Evolutionary conservation across 2,888 invertebrate species (phyloP).

Genomic region (Eristalinus sepulchralis): DNA sequence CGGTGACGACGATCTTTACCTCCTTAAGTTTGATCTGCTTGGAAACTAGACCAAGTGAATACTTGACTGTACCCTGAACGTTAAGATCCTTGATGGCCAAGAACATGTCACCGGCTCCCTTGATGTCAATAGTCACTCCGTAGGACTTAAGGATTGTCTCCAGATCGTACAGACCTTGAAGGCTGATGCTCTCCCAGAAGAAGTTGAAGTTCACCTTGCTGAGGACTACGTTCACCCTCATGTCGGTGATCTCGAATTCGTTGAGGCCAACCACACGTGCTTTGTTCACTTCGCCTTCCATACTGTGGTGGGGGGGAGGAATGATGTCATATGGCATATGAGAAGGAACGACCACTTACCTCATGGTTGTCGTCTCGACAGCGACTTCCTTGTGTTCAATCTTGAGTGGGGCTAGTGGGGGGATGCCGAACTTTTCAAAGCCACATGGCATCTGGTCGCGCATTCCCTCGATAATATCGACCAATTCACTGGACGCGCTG

Average conservation of each 20-base stretch:
- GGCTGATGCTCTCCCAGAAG: conserved; percentile 63
- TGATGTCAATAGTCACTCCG: conserved; percentile 77
- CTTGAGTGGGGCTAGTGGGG: conserved; percentile 77
- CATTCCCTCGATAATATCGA: conserved; percentile 72
- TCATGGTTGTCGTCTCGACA: conserved; percentile 68
- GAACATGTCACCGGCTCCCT: conserved; percentile 76
- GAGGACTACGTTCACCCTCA: conserved; percentile 76
- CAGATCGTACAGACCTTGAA: conserved; percentile 76
- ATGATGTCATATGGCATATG: background rate
- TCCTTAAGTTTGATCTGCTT: conserved; percentile 76
- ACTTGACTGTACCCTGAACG: conserved; percentile 75
- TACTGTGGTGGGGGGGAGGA: conserved; percentile 45
- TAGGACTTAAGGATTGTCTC: conserved; percentile 74
- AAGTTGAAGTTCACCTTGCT: conserved; percentile 76
- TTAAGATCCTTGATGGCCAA: conserved; percentile 75
- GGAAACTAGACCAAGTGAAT: conserved; percentile 74
- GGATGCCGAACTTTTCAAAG: conserved; percentile 75
- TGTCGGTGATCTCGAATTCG: conserved; percentile 75
- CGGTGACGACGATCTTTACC: conserved; percentile 71
- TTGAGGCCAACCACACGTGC: conserved; percentile 76
- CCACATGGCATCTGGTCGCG: conserved; percentile 78
- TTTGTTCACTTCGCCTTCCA: conserved; percentile 74
- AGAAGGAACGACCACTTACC: conserved; percentile 7
- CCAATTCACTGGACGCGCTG: conserved; percentile 75
- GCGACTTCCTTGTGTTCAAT: conserved; percentile 74